Conservation (phyloP, 2,888 invertebrate genomes). For the Chloromyia formosa region DNA sequence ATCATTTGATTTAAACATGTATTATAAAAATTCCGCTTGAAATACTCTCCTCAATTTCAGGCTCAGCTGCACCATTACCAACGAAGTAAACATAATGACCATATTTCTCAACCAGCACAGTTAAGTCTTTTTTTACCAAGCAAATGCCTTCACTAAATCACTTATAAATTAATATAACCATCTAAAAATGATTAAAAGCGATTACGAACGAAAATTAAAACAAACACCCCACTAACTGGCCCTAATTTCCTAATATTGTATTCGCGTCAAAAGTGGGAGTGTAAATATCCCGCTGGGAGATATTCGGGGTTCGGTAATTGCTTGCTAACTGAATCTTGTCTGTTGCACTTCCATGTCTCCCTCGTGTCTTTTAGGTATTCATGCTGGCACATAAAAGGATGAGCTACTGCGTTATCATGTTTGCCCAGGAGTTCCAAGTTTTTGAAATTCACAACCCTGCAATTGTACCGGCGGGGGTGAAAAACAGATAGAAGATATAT, state of each 20-base stretch:
- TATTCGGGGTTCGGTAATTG: conserved; percentile 37
- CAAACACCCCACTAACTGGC: conserved; percentile 33
- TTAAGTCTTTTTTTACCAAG: too few relatives aligned
- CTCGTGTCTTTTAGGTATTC: neutral
- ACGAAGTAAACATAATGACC: too few relatives aligned
- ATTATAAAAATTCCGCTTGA: too few relatives aligned
- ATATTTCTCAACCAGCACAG: too few relatives aligned
- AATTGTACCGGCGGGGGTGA: neutral
- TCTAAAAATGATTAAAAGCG: conserved; percentile 23
- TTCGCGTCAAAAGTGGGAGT: conserved; percentile 31
- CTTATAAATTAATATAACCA: conserved; percentile 28
- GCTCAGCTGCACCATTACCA: too few relatives aligned
- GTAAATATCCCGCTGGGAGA: conserved; percentile 42
- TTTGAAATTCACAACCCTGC: neutral
- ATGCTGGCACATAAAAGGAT: conserved; percentile 1
- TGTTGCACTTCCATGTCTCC: neutral
- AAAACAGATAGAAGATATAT: neutral
- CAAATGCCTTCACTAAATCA: too few relatives aligned
- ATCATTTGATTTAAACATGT: too few relatives aligned
- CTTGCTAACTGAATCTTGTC: conserved; percentile 31
- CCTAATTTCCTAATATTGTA: conserved; percentile 39
- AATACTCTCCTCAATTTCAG: too few relatives aligned
- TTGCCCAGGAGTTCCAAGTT: conserved; percentile 44
- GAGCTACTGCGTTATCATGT: conserved; percentile 47
- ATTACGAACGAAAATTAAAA: conserved; percentile 38